Evolutionary conservation across 2,113 vertebrate genomes (phyloP), one percentile per base, ranked within the genome.

Genomic region (Rynchops niger): DNA sequence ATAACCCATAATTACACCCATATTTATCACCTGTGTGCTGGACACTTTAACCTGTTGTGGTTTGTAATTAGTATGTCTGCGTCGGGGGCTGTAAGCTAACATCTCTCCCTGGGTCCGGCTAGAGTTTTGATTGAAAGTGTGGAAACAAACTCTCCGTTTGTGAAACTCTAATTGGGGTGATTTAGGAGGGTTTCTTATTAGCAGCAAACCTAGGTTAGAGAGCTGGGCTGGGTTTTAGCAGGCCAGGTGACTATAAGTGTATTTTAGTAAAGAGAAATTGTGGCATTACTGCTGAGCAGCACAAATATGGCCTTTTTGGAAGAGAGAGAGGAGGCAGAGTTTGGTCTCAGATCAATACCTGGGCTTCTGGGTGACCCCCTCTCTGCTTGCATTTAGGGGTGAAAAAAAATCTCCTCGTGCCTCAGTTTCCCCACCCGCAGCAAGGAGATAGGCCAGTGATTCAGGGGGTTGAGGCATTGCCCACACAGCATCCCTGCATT

Each of bases 31-130:
- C 96, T 94, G 93, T 97, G 90, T 97, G 97, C 98, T 82, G 97
- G 96, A 96, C 98, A 98, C 97, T 97, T 97, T 97, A 97, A 98
- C 97, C 98, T 96, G 97, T 95, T 97, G 97, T 97, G 97, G 89
- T 86, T 96, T 87, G 83, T 84, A 88, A 98, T 97, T 97, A 96
- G 90, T 32, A 6, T 2, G 66, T 9, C 66, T 65, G 61, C 1
- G 2, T 5, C 4, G 9, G 29, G 71, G 86, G 65, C 69, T 81
- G 38, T 0, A 5, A 83, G 83, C 63, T 23, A 25, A 20, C 43
- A 4, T 80, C 73, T 22, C 43, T 21, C 17, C 11, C 34, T 8
- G 6, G 6, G 6, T 12, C 65, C 0, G 1, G 69, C 27, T 3
- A 13, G 32, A 84, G 70, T 52, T 80, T 61, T 49, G 77, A 91